Conservation (phyloP, 2,888 invertebrate species). For the Cyaniris semiargus region DNA sequence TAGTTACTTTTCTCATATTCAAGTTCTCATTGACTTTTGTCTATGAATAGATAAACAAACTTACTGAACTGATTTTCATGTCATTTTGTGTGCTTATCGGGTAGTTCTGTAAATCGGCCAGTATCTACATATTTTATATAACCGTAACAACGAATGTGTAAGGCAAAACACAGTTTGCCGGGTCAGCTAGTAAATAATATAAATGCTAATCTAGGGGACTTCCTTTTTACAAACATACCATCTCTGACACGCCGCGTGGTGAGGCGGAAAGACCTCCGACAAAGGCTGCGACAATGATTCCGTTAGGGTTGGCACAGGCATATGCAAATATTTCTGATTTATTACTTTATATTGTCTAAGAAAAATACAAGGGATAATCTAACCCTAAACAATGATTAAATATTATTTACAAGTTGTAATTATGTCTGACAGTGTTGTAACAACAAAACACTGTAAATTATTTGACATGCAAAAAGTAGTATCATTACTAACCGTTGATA, state of each 20-base stretch:
- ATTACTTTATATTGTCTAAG: constrained; percentile 26
- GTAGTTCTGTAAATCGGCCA: no score
- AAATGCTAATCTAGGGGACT: constrained; percentile 14
- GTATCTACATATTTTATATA: no score
- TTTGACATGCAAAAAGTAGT: background rate
- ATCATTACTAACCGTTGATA: background rate
- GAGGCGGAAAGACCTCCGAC: constrained; percentile 74
- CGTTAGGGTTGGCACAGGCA: constrained; percentile 51
- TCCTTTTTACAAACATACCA: constrained; percentile 33
- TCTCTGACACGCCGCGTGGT: constrained; percentile 67
- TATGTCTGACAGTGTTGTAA: background rate
- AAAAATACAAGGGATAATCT: background rate
- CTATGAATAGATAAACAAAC: no score
- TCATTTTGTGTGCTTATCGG: no score
- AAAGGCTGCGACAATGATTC: constrained; percentile 75
- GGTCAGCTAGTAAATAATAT: background rate
- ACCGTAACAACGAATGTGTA: no score
- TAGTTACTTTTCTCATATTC: background rate
- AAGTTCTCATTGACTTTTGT: background rate
- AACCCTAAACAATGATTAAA: constrained; percentile 4
- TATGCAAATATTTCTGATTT: constrained; percentile 47
- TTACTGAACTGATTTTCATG: no score
- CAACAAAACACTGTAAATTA: background rate
- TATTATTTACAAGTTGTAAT: background rate
- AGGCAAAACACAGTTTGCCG: no score